Conservation (phyloP, 2,113 vertebrate species). For the Paramormyrops kingsleyae region DNA sequence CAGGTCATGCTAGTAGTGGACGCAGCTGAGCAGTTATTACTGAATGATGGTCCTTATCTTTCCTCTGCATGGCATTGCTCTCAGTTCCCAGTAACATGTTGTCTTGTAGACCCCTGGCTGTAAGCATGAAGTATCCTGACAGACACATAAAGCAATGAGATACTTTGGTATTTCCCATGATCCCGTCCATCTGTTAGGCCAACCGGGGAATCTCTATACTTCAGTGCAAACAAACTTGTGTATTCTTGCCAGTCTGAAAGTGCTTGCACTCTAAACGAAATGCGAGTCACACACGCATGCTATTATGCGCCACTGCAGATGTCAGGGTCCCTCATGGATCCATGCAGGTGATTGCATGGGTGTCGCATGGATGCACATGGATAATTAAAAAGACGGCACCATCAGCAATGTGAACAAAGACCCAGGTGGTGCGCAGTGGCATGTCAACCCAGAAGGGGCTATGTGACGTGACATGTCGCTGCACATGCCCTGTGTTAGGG, state of each 20-base stretch:
- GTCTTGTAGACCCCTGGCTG: background rate
- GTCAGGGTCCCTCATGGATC: background rate
- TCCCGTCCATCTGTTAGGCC: background rate
- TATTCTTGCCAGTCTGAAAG: background rate
- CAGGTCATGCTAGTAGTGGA: background rate
- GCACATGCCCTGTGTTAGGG: background rate
- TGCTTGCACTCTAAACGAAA: background rate
- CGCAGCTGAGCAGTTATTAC: slow-evolving; percentile 18
- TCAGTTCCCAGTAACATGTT: background rate
- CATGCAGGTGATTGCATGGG: background rate
- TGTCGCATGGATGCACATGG: background rate
- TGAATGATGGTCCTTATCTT: slow-evolving; percentile 33
- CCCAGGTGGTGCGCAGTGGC: background rate
- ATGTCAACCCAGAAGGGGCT: background rate
- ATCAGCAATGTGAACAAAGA: background rate
- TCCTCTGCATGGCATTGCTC: background rate
- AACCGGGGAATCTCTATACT: background rate
- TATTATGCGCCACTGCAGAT: background rate
- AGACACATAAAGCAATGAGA: background rate
- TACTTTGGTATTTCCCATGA: background rate
- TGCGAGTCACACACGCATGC: background rate
- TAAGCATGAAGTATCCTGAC: background rate
- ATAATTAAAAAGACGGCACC: background rate
- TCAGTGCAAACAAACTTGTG: background rate
- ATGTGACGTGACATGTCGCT: background rate